Base-by-base conservation (phyloP, 2,113 vertebrate genomes). In the Gallinago media region DNA sequence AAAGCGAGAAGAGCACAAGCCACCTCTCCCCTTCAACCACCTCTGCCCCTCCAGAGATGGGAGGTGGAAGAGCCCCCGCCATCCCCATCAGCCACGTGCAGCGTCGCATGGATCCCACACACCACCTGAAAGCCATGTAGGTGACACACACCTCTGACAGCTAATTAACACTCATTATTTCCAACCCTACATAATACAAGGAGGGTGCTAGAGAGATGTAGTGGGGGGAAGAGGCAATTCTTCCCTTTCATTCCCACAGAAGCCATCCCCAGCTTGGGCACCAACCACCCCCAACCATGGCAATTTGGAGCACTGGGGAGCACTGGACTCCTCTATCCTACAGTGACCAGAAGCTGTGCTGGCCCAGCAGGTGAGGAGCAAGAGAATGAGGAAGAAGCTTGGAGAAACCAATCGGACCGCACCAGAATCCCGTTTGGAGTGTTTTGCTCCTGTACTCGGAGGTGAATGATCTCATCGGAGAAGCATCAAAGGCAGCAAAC, bases 381-480 rank as follows among this genome's bases (percentile, higher is more conserved):
- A 52, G 88, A 83, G 63, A 86, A 94, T 31, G 80, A 88, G 85
- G 84, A 68, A 91, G 63, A 70, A 67, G 15, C n/a, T 10, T 4
- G n/a, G 11, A 84, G 76, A 74, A 89, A 55, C 21, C 42, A 29
- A 47, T 1, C 31, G 61, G 17, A 26, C 11, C 0, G 0, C 0
- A 4, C 73, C 91, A 94, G 70, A 34, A 87, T 46, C 66, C 34
- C 14, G 6, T 68, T 47, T 16, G 62, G 78, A 73, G 63, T 32
- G 63, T 55, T 93, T 85, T 90, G 71, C 85, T 94, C 40, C 59
- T 26, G 31, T 44, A 12, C 67, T 88, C 0, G 10, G 82, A 67
- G 81, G n/a, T 16, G 74, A 82, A 79, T 97, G 94, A 96, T 68
- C 95, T 96, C 96, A 96, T 1, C 4, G 4, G 77, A 75, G 89